phyloP scores from a whole-genome alignment of 2,888 invertebrate genomes.

The Clitarchus hookeri region DNA sequence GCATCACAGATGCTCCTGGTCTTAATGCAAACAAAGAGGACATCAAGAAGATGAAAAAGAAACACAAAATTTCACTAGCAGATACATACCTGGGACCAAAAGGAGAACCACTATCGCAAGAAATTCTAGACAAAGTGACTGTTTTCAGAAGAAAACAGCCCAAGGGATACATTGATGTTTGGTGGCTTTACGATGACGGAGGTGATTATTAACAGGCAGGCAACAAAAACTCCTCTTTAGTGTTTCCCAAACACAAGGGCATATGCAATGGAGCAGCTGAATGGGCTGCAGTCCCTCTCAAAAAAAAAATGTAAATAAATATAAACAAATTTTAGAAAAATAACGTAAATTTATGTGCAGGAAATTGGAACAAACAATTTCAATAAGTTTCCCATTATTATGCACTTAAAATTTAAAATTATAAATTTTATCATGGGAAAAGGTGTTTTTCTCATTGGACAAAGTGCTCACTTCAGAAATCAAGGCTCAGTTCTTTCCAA shows the following conservation, averaged over 20 bases:
- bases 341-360: too few species aligned
- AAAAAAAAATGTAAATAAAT: too few species aligned
- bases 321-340: too few species aligned
- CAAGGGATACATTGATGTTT: slow-evolving; percentile 61
- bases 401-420: too few species aligned
- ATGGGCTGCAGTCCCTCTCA: neutral
- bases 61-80: neutral
- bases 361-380: too few species aligned
- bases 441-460: too few species aligned
- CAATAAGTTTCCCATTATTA: too few species aligned
- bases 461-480: too few species aligned
- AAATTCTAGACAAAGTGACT: slow-evolving; percentile 46
- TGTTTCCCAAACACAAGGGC: neutral
- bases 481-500: too few species aligned
- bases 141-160: slow-evolving; percentile 49
- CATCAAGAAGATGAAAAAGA: neutral
- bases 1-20: slow-evolving; percentile 30
- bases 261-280: neutral
- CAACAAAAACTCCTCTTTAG: neutral
- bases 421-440: too few species aligned
- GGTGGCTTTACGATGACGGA: slow-evolving; percentile 69
- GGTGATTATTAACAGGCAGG: slow-evolving; percentile 49
- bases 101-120: slow-evolving; percentile 46
- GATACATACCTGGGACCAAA: slow-evolving; percentile 44
- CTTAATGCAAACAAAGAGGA: neutral